Evolutionary conservation across 2,797 vertebrate genomes (phyloP), one percentile per base, ranked within the genome.

Genomic region (Acrossocheilus fasciatus): DNA sequence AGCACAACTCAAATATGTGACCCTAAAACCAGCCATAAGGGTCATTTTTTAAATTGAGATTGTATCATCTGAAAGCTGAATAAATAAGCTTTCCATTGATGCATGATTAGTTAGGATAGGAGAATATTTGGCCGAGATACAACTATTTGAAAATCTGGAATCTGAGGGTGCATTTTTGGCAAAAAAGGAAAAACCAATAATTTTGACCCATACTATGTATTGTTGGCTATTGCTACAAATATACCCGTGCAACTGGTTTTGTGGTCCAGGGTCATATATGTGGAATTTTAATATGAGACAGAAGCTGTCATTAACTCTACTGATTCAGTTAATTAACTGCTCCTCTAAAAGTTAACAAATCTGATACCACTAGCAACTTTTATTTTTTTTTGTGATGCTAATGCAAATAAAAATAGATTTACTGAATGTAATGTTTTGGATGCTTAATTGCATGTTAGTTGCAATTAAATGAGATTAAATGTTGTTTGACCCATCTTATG

Each of bases 221-320:
- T n/a, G 57, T 59, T n/a, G 57, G 57, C 57, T 62, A 62, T 62
- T 62, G n/a, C 59, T 62, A 62, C 59, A 62, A 62, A 59, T 11
- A 4, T 11, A 11, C 57, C 4, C 6, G n/a, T 26, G n/a, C 4
- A n/a, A 62, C 59, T 62, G 10, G 10, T 26, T 62, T 62, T 26
- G 57, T 59, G 57, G 10, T 26, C 9, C 47, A 5, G 14, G 14
- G 47, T 50, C 47, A 50, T 15, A 12, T 26, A 62, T 62, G 14
- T 12, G 9, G 57, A 59, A 59, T n/a, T 57, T 59, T 23, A 43
- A n/a, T 17, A 59, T 62, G 73, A 82, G 8, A 18, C 0, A 34
- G 17, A 5, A 76, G 11, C 74, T 14, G 18, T 23, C 50, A 7
- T 14, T 54, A 20, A 34, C 50, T 57, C 9, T 54, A 12, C 18